phyloP scores from a whole-genome alignment of 2,797 vertebrate species.

The Pseudochaenichthys georgianus region DNA sequence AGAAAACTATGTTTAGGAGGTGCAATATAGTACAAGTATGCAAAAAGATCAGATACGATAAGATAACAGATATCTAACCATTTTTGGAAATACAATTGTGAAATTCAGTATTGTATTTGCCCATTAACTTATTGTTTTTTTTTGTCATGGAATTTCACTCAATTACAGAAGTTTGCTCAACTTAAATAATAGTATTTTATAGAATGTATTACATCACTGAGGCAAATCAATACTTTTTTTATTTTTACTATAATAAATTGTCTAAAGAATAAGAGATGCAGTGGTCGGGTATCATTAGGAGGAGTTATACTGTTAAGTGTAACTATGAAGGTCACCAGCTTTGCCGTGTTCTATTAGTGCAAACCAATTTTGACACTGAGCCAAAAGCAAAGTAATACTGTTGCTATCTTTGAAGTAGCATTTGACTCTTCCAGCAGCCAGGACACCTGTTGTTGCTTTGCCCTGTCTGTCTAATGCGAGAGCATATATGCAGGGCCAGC shows the following conservation, averaged over 20 bases:
- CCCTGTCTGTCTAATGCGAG: constrained; percentile 26
- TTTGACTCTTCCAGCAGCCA: constrained; percentile 55
- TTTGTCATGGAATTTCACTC: neutral
- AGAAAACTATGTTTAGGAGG: neutral
- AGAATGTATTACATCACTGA: neutral
- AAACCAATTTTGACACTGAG: constrained; percentile 64
- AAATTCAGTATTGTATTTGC: neutral
- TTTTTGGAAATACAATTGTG: neutral
- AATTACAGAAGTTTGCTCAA: neutral
- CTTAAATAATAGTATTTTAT: neutral
- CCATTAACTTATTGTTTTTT: neutral
- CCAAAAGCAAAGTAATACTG: constrained; percentile 73
- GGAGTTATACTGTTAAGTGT: constrained; percentile 8
- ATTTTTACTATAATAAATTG: neutral
- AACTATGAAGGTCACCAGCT: constrained; percentile 59
- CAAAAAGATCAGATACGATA: neutral
- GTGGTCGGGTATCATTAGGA: constrained; percentile 19
- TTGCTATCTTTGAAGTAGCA: constrained; percentile 73
- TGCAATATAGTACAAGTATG: neutral
- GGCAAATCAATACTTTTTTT: neutral
- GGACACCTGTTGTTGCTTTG: constrained; percentile 70
- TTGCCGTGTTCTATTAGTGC: constrained; percentile 57
- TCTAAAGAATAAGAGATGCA: neutral
- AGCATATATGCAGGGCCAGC: constrained; percentile 2
- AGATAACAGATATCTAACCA: neutral